Percentiles rank a stretch among this genome's conserved stretches.
Evolutionary conservation across 1,140 invertebrate species (phyloP).

Genomic region (Delia radicum): DNA sequence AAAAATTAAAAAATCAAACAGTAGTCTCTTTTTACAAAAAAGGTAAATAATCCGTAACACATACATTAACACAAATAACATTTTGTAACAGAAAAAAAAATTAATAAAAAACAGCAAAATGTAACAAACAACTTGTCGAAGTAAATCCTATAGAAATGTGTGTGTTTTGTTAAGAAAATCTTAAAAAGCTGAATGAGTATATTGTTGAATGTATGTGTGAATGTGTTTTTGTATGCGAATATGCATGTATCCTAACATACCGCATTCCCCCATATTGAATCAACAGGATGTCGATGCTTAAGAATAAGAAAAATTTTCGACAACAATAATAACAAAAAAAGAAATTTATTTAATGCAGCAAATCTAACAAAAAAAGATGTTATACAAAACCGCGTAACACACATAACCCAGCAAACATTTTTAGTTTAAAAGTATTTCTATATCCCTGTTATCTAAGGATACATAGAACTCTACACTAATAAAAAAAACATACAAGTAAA

Average conservation of each 20-base stretch:
- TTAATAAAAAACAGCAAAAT: neutral
- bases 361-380: conserved; percentile 18
- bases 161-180: neutral
- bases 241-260: neutral
- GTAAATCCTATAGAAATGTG: neutral
- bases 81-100: no score
- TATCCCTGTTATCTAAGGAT: no score
- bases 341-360: conserved; percentile 18
- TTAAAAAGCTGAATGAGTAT: neutral
- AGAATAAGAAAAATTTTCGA: neutral
- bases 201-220: neutral
- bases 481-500: no score
- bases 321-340: neutral
- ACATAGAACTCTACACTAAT: no score
- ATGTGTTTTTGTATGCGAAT: neutral
- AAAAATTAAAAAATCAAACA: neutral
- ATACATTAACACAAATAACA: neutral
- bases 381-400: conserved; percentile 1
- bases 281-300: conserved; percentile 21
- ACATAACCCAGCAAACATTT: no score
- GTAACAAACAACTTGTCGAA: conserved; percentile 19
- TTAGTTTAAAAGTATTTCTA: no score
- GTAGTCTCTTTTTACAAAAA: neutral
- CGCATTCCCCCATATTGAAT: neutral
- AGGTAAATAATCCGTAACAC: conserved; percentile 11